Evolutionary conservation across 2,888 invertebrate genomes (phyloP), one percentile per base, ranked within the genome.

Genomic region (Leucozona laternaria): DNA sequence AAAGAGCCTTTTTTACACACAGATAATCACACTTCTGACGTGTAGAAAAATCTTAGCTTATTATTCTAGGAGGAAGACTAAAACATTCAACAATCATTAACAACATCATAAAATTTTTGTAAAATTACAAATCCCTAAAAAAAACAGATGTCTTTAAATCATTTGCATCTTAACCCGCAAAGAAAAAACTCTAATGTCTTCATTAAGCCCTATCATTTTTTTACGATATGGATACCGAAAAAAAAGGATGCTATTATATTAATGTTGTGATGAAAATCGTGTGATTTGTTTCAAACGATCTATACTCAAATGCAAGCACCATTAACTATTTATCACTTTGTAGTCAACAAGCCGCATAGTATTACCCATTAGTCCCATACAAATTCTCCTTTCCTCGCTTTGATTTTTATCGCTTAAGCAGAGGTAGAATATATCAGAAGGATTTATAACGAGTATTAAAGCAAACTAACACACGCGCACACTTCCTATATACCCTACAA

Each of bases 261-360:
- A 11, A 55, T 57, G 48, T 6, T 31, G 25, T 20, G 48, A 48
- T 40, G 10, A 25, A 40, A 57, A 72, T 57, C 48, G 20, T 43
- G 37, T 48, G 37, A 77, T 37, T 48, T 66, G 5, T 11, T 17
- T 10, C 40, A 43, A 53, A n/a, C 20, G 15, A 53, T 17, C 20
- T 28, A 37, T 6, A 25, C 55, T 15, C n/a, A 22, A 75, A 0
- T 43, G 25, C 60, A 31, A 17, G 20, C 45, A n/a, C 53, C 55
- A 43, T 34, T 22, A 45, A 66, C 76, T 70, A 76, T 81, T 81
- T 55, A 77, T 81, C 76, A 81, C 58, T 71, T 76, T 64, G 57
- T 64, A 71, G 78, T 78, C 37, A 72, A 72, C 64, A 64, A 64
- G 28, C 60, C 53, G 40, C 45, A 48, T 20, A n/a, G n/a, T n/a